Percentiles rank a stretch among this genome's conserved stretches.
Evolutionary conservation across 2,113 vertebrate genomes (phyloP).

Genomic region (Forbesichthys agassizii): DNA sequence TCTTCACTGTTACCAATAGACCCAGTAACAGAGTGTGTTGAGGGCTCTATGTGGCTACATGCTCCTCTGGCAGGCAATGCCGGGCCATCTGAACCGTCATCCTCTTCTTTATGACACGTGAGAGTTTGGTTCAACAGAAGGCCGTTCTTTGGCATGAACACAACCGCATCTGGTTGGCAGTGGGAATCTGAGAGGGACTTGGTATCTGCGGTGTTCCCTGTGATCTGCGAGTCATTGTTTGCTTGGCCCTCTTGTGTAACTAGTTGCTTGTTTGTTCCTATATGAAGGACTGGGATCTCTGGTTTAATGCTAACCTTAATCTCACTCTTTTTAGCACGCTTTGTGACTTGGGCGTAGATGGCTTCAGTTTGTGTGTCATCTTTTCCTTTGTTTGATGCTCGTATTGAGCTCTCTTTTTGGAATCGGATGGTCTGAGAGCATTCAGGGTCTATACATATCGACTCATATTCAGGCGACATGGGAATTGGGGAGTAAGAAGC

Average conservation of each 20-base stretch:
- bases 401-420: conserved; percentile 68
- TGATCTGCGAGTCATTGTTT: conserved; percentile 23
- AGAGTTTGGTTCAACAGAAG: conserved; percentile 66
- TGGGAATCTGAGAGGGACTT: conserved; percentile 25
- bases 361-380: conserved; percentile 72
- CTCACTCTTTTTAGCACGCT: conserved; percentile 78
- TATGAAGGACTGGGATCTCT: conserved; percentile 77
- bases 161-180: conserved; percentile 61
- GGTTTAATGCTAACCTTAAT: conserved; percentile 76
- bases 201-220: background rate
- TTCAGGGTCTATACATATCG: conserved; percentile 75
- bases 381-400: conserved; percentile 55
- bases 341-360: conserved; percentile 82
- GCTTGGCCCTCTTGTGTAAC: conserved; percentile 41
- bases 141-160: conserved; percentile 73
- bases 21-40: conserved; percentile 26
- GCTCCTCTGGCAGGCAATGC: conserved; percentile 69
- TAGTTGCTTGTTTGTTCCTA: conserved; percentile 66
- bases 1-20: conserved; percentile 30
- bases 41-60: conserved; percentile 27
- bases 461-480: conserved; percentile 78
- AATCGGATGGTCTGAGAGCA: conserved; percentile 74
- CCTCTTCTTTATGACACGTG: conserved; percentile 52
- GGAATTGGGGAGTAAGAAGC: conserved; percentile 57
- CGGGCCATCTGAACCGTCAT: conserved; percentile 60